These are phyloP conservation scores for Suncus etruscus DNA, from an alignment of 2,113 vertebrate species.

Conservation along the genomic window DNA sequence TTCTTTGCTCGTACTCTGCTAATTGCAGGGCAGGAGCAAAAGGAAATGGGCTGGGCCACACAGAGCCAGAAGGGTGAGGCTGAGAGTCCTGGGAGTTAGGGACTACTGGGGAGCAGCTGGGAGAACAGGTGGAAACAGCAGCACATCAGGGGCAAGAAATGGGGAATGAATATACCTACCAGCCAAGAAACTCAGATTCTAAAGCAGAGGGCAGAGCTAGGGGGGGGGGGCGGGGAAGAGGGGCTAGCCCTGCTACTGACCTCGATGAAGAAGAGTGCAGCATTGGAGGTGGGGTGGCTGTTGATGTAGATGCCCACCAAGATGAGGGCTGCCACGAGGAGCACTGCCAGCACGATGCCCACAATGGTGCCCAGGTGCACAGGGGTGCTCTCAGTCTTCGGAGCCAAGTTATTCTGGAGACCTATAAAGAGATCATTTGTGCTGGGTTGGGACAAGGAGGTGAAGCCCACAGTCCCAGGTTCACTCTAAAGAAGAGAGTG, in stretches of 20 bases:
- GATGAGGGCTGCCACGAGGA: constrained; percentile 90
- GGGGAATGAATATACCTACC: neutral
- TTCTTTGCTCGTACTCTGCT: neutral
- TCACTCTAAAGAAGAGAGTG: neutral
- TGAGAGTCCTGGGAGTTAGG: neutral
- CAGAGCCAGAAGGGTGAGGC: too few species aligned
- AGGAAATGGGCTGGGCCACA: neutral
- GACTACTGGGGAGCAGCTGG: neutral
- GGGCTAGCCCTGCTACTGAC: constrained; percentile 80
- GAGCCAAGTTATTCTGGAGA: constrained; percentile 74
- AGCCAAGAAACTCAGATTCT: accelerated
- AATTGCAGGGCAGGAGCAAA: neutral
- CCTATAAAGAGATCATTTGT: constrained; percentile 75
- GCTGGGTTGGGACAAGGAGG: neutral
- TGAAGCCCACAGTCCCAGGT: neutral
- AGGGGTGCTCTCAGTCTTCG: constrained; percentile 77
- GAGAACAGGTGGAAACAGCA: neutral
- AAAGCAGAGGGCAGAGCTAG: neutral
- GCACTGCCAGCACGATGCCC: constrained; percentile 90
- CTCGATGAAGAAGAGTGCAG: constrained; percentile 96
- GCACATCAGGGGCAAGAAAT: accelerated
- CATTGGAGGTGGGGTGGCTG: constrained; percentile 91
- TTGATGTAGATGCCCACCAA: constrained; percentile 94
- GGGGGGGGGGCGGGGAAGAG: too few species aligned
- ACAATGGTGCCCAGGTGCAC: constrained; percentile 93